Evolutionary conservation across 2,888 invertebrate species (phyloP), one percentile per base, ranked within the genome.

Genomic region (Nymphalis c-album): DNA sequence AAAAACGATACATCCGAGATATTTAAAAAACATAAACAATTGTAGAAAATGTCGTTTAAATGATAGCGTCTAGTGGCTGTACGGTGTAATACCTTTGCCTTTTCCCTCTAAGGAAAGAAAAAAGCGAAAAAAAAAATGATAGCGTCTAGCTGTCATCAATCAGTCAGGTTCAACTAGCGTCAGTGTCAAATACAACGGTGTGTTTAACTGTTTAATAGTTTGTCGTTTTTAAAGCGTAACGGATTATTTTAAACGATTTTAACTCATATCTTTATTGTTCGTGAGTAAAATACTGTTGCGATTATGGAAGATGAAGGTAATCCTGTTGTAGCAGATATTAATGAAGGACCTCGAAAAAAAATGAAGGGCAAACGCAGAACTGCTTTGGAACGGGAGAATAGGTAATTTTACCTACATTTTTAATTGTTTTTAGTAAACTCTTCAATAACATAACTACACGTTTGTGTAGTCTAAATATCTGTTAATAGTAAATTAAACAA

Each of bases 1-100:
- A 48, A 48, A 47, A 17, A 22, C 48, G 48, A 48, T 48, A 48
- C 18, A 18, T 48, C 48, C 18, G 18, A 50, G n/a, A 18, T 50
- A 18, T 20, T n/a, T 18, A n/a, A 59, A 59, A 59, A 59, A n/a
- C 59, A 59, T 59, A 59, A 59, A 59, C 59, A 59, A 59, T 45
- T 59, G 13, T 59, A 20, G 45, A 18, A 59, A 18, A 59, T 59
- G 46, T 40, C 48, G 48, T n/a, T n/a, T 40, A 58, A 58, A 58
- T 46, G 17, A 46, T 13, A 46, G 46, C n/a, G n/a, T n/a, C n/a
- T n/a, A n/a, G n/a, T n/a, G n/a, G n/a, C n/a, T n/a, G n/a, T n/a
- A n/a, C n/a, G n/a, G n/a, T n/a, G n/a, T n/a, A n/a, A n/a, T n/a
- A n/a, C n/a, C n/a, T n/a, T n/a, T n/a, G n/a, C n/a, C n/a, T n/a